Base-by-base conservation (phyloP, 1,140 invertebrate genomes). In the Camponotus vicinus region DNA sequence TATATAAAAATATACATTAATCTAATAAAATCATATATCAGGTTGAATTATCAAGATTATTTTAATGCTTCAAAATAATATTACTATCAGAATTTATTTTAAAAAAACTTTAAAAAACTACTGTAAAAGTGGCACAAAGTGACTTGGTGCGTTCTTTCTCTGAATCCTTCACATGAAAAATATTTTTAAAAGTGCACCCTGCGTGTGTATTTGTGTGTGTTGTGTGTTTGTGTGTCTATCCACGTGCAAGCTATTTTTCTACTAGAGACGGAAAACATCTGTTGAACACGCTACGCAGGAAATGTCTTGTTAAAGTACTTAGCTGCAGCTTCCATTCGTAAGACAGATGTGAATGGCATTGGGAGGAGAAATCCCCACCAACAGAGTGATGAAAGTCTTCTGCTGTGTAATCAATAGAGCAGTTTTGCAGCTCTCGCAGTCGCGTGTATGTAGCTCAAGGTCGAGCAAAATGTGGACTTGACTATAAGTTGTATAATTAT, bases 381-480 rank as follows among this genome's bases (percentile, higher is more conserved):
- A 92, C 91, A 76, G 15, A 0, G 83, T 87, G 82, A 87, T 88
- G 90, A 92, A 92, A 92, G 85, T 92, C 42, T 87, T 86, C 86
- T 70, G 69, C 88, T 84, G 40, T 86, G 86, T 91, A 91, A 94
- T 93, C 93, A 86, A 93, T 93, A 88, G 63, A 88, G 63, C 45
- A 76, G 84, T 66, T 82, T 61, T 42, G 71, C 40, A 84, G 49
- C 32, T 80, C 84, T 73, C 42, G 77, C 27, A 80, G 70, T 45
- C 52, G 83, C 80, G 82, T 40, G 37, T 84, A 93, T 93, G 90
- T 93, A 88, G 92, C 89, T 92, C 93, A 94, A 94, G 93, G 93
- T 89, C 93, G 88, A 79, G 77, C 42, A 55, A 8, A 45, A 37
- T 79, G 49, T 71, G 73, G 59, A 32, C 52, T 15, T 34, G 45